Evolutionary conservation across 1,140 invertebrate genomes (phyloP), one percentile per base, ranked within the genome.

Genomic region (Atta texana): DNA sequence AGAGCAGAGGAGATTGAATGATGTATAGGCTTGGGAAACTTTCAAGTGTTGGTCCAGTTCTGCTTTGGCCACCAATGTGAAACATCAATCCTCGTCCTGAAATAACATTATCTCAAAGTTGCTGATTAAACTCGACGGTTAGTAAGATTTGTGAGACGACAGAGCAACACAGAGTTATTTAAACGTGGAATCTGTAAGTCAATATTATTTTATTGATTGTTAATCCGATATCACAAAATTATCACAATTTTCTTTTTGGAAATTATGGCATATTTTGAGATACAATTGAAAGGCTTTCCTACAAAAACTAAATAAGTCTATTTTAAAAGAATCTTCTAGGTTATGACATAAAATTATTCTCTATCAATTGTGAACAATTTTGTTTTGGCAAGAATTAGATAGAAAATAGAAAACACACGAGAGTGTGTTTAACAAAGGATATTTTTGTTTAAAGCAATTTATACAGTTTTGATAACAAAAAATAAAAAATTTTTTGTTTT

Each of bases 91-190:
- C 55, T 34, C 14, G 14, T 63, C 44, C 80, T 75, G 14, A 84
- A 84, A 74, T 75, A 75, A 75, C 44, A 75, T 72, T 72, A 59
- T 14, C 14, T 24, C 2, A 51, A 84, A 75, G 69, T 84, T 84
- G 49, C 53, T 51, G 14, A 75, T 21, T 84, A 75, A 74, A 61
- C 39, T 34, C 21, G 6, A 44, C 64, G 21, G 14, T 63, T 61
- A 57, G 69, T n/a, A 75, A 84, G 69, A 84, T 75, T 84, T 49
- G 24, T 8, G 12, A 8, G 39, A 34, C 39, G 8, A 61, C 3
- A 21, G 3, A 49, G 55, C 10, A 63, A 21, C 18, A 24, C 7
- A 16, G 44, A 10, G 31, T 49, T 34, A 39, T 68, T 68, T 44
- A 55, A 21, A 61, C 14, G 24, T 34, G 55, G 1, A 75, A 61